Conservation (phyloP, 2,113 vertebrate species). For the Lepus timidus region DNA sequence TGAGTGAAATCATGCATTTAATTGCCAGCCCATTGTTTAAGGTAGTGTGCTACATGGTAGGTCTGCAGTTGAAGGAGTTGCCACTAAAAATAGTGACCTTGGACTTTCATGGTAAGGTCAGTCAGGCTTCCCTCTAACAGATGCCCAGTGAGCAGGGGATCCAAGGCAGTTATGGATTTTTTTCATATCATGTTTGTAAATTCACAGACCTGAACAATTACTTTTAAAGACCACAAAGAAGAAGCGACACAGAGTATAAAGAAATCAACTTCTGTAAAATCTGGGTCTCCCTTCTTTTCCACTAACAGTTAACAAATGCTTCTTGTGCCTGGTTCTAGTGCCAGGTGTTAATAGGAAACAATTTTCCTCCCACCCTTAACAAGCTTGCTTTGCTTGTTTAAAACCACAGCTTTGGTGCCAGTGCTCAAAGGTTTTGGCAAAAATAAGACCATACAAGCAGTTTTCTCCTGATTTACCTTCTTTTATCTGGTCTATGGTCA, state of each 20-base stretch:
- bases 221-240: slow-evolving; percentile 33
- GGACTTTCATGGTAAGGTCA: slow-evolving; percentile 20
- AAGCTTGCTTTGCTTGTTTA: slow-evolving; percentile 49
- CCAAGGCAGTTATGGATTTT: slow-evolving; percentile 4
- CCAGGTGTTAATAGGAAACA: slow-evolving; percentile 17
- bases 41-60: background rate
- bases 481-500: slow-evolving; percentile 19
- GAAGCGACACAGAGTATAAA: slow-evolving; percentile 21
- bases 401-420: slow-evolving; percentile 18
- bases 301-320: background rate
- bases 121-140: slow-evolving; percentile 29
- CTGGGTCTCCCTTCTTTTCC: slow-evolving; percentile 42
- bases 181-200: background rate
- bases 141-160: background rate
- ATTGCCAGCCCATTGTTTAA: background rate
- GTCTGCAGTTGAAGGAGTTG: background rate
- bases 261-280: slow-evolving; percentile 48
- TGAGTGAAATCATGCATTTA: slow-evolving; percentile 22
- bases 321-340: slow-evolving; percentile 49
- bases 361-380: background rate
- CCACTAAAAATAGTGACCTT: slow-evolving; percentile 31
- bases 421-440: background rate
- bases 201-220: slow-evolving; percentile 39
- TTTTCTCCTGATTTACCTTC: slow-evolving; percentile 46
- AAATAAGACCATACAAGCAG: background rate